Evolutionary conservation across 2,797 vertebrate species (phyloP).

Genomic region (Chrysolophus pictus): DNA sequence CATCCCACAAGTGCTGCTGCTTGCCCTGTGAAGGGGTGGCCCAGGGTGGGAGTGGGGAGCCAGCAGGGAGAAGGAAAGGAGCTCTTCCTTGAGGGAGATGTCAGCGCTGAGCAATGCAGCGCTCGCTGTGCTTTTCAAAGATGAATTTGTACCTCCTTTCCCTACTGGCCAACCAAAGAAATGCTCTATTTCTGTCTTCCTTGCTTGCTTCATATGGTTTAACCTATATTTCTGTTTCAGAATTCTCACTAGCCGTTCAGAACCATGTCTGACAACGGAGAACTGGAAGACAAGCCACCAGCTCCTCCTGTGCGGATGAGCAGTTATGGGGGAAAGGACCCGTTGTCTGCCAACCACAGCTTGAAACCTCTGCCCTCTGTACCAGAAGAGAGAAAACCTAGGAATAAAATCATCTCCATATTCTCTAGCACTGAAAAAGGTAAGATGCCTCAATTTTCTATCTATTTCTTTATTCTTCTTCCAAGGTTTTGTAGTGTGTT

Average conservation of each 20-base stretch:
- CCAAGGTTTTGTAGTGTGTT: background rate
- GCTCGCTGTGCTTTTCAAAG: background rate
- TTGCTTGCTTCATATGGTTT: background rate
- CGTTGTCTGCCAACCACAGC: conserved; percentile 90
- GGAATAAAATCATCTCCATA: conserved; percentile 96
- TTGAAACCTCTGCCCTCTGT: conserved; percentile 95
- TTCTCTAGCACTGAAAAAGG: conserved; percentile 94
- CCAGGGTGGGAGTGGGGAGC: background rate
- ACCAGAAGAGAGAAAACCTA: conserved; percentile 94
- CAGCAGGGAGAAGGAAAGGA: background rate
- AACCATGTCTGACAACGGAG: conserved; percentile 96
- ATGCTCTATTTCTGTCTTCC: background rate
- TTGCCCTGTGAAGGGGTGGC: background rate
- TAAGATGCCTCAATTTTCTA: conserved; percentile 51
- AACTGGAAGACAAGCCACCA: conserved; percentile 96
- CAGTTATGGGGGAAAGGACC: conserved; percentile 88
- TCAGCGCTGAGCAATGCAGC: background rate
- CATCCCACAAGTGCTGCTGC: background rate
- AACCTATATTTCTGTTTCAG: conserved; percentile 55
- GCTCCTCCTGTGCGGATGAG: conserved; percentile 95
- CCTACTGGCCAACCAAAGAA: background rate
- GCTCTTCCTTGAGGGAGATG: background rate
- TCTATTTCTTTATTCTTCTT: background rate
- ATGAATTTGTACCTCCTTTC: background rate
- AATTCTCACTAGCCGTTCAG: conserved; percentile 59